Base-by-base conservation (phyloP, 2,888 invertebrate genomes). In the Drosophila robusta region DNA sequence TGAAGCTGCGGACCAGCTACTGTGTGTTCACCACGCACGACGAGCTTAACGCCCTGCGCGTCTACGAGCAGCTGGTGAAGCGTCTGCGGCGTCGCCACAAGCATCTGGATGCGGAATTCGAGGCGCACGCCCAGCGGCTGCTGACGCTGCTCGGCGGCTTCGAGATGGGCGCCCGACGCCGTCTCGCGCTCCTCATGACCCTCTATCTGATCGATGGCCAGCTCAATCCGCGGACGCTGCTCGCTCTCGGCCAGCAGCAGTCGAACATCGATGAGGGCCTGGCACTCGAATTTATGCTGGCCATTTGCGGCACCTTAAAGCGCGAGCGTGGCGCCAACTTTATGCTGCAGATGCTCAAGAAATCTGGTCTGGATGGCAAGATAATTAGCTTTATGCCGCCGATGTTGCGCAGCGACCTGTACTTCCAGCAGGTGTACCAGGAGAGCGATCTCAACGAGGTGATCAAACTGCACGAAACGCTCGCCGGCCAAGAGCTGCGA, bases 361-460 rank as follows among this genome's bases (percentile, higher is more conserved):
- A 44, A 4, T 58, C 76, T 0, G 70, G 70, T 0, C 16, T 70
- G 0, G 71, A 67, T 36, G 26, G 3, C 7, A 65, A 71, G n/a
- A 55, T 76, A 4, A 57, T 58, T 0, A 64, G 57, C 29, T 67
- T 61, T 4, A 71, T 75, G 75, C 75, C 75, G n/a, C 64, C 75
- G 0, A 52, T 55, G 50, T 2, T 65, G 49, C 71, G 75, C 22
- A 72, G 63, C n/a, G 72, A 76, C 42, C 22, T 62, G 1, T 51
- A 66, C 11, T 62, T 76, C 7, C 55, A 38, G 11, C 68, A 72
- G 18, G 39, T 62, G 7, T 76, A 65, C 14, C 44, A 56, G 34
- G 62, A 68, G 41, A 39, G 29, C 11, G 49, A 68, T 16, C 51
- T 76, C 0, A n/a, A 45, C 3, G 75, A 76, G 56, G 14, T 76